Evolutionary conservation across 2,797 vertebrate genomes (phyloP), one percentile per base, ranked within the genome.

Genomic region (Sparus aurata): DNA sequence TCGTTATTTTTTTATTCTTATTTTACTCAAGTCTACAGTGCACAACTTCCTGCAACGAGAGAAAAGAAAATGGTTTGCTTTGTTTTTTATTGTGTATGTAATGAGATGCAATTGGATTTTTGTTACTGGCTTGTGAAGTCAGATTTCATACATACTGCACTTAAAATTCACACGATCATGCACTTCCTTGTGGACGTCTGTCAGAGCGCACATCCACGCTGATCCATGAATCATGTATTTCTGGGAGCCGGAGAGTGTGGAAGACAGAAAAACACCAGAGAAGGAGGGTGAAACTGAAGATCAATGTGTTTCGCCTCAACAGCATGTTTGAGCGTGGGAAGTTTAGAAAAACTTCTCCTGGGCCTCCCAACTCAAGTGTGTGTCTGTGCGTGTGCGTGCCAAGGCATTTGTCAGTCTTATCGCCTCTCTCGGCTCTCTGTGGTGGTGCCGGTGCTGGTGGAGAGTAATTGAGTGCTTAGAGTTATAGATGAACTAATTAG

Each of bases 401-500:
- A 79, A 89, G 85, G 89, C 88, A 91, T 94, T 92, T 85, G 86
- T 94, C 94, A 93, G 93, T 93, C 93, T 92, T 92, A 94, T 94
- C 92, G 77, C 82, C 88, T 91, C 85, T 83, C 87, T 92, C 61
- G 80, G 87, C 84, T 83, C 88, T 91, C 85, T 76, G 79, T 83
- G 87, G 79, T 87, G 83, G 79, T 80, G 88, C 87, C 85, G 82
- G 78, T 80, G 88, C 87, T 90, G 85, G 77, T 90, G 83, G 79
- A 91, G 93, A 93, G 92, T 94, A 94, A 94, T 93, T 94, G 92
- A 92, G 91, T 93, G 92, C 92, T 95, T 93, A 92, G 91, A 91
- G 91, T 95, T 94, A 91, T 93, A 93, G 94, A 94, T 94, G 93
- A 94, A 94, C 92, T 94, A 95, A 95, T 95, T 94, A 95, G 90